These are phyloP conservation scores for Leucoptera coffeella DNA, from an alignment of 2,888 invertebrate species.

Conservation along the genomic window DNA sequence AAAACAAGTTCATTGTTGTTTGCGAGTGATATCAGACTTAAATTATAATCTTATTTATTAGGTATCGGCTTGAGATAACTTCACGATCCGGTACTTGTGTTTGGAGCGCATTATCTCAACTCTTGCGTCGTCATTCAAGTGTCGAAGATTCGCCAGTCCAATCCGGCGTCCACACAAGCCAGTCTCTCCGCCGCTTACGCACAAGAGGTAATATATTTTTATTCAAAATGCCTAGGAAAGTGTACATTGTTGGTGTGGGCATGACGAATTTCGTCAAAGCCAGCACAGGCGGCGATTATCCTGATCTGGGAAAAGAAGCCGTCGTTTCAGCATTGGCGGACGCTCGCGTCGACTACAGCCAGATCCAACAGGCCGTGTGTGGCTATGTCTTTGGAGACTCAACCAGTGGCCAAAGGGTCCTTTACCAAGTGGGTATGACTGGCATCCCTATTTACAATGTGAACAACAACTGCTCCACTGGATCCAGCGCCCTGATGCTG, in stretches of 20 bases:
- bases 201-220: no score
- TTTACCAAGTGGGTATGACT: conserved; percentile 92
- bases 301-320: conserved; percentile 91
- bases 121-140: no score
- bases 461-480: conserved; percentile 97
- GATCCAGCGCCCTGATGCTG: conserved; percentile 85
- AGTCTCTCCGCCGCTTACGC: no score
- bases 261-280: conserved; percentile 99
- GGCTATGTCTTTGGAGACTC: conserved; percentile 96
- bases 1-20: no score
- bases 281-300: conserved; percentile 84
- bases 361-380: conserved; percentile 83
- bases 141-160: no score
- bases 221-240: conserved; percentile 54
- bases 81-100: no score
- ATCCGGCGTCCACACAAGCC: no score
- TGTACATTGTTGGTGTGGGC: conserved; percentile 91
- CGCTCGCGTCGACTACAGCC: conserved; percentile 67
- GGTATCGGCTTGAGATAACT: no score
- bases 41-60: no score
- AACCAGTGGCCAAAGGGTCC: conserved; percentile 88
- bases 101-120: no score
- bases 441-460: conserved; percentile 97
- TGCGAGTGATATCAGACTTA: no score
- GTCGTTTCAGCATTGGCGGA: conserved; percentile 82